These are phyloP conservation scores for Monomorium pharaonis DNA, from an alignment of 1,140 invertebrate genomes.

Conservation along the genomic window DNA sequence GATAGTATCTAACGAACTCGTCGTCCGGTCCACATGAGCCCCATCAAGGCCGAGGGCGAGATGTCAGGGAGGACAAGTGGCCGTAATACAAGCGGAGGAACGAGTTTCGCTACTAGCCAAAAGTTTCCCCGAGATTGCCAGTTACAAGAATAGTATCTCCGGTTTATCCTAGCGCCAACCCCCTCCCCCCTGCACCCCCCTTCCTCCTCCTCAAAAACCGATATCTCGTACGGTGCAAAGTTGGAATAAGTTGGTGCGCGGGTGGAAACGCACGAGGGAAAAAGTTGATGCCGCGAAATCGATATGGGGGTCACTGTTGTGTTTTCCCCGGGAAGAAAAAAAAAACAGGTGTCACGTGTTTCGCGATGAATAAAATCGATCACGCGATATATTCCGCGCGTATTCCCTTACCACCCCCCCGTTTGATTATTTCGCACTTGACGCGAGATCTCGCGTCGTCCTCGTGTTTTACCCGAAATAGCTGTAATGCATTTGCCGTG, in stretches of 20 bases:
- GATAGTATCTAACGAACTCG: slow-evolving; percentile 38
- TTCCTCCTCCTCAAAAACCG: no score
- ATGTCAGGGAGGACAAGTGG: slow-evolving; percentile 48
- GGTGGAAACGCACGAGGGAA: slow-evolving; percentile 2
- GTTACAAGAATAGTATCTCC: slow-evolving; percentile 56
- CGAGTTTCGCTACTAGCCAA: slow-evolving; percentile 34
- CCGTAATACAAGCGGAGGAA: slow-evolving; percentile 41
- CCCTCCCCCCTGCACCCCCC: no score
- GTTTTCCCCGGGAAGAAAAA: no score
- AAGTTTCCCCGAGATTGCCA: slow-evolving; percentile 53
- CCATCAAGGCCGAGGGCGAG: slow-evolving; percentile 11
- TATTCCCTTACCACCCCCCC: background rate
- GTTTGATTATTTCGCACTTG: background rate
- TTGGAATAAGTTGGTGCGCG: slow-evolving; percentile 36
- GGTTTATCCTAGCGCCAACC: slow-evolving; percentile 38
- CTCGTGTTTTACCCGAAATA: background rate
- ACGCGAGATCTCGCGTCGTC: background rate
- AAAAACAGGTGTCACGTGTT: slow-evolving; percentile 50
- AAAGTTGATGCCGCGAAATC: slow-evolving; percentile 38
- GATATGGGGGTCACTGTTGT: slow-evolving; percentile 24
- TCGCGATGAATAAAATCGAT: slow-evolving; percentile 54
- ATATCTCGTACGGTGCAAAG: slow-evolving; percentile 38
- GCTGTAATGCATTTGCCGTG: background rate
- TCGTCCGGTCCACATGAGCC: slow-evolving; percentile 1
- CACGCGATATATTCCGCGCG: background rate